These are phyloP conservation scores for Chelonoidis abingdonii DNA, from an alignment of 2,113 vertebrate species.

Conservation along the genomic window DNA sequence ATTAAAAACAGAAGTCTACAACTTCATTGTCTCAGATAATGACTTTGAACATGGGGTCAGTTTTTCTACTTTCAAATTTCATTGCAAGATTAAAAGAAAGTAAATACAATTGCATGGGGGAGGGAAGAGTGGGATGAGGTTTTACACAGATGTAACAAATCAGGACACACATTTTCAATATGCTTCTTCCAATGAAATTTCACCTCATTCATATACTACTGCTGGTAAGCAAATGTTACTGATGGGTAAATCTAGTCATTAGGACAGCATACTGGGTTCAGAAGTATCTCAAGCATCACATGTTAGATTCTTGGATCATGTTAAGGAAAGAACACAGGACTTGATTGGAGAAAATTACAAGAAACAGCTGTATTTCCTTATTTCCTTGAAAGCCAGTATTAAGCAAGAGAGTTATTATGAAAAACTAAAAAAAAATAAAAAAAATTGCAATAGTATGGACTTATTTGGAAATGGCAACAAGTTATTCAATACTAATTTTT, in stretches of 20 bases:
- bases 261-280: slow-evolving; percentile 75
- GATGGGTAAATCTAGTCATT: slow-evolving; percentile 76
- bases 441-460: neutral
- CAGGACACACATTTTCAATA: slow-evolving; percentile 83
- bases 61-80: slow-evolving; percentile 81
- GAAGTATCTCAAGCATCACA: slow-evolving; percentile 67
- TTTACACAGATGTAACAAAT: slow-evolving; percentile 80
- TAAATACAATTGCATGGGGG: slow-evolving; percentile 75
- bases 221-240: slow-evolving; percentile 80
- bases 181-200: slow-evolving; percentile 79
- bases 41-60: slow-evolving; percentile 82
- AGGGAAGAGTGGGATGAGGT: neutral
- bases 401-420: slow-evolving; percentile 18
- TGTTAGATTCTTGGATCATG: slow-evolving; percentile 73
- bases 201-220: slow-evolving; percentile 76
- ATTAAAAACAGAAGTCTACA: slow-evolving; percentile 87
- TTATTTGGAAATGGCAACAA: slow-evolving; percentile 36
- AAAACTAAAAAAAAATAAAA: slow-evolving; percentile 22
- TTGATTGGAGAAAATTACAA: slow-evolving; percentile 47
- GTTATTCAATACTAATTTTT: neutral
- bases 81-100: slow-evolving; percentile 85
- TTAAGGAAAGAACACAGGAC: slow-evolving; percentile 49
- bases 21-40: slow-evolving; percentile 83
- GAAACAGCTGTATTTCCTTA: slow-evolving; percentile 56
- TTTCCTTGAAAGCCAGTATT: slow-evolving; percentile 50